phyloP scores from a whole-genome alignment of 2,113 vertebrate genomes.

The Colistium nudipinnis region DNA sequence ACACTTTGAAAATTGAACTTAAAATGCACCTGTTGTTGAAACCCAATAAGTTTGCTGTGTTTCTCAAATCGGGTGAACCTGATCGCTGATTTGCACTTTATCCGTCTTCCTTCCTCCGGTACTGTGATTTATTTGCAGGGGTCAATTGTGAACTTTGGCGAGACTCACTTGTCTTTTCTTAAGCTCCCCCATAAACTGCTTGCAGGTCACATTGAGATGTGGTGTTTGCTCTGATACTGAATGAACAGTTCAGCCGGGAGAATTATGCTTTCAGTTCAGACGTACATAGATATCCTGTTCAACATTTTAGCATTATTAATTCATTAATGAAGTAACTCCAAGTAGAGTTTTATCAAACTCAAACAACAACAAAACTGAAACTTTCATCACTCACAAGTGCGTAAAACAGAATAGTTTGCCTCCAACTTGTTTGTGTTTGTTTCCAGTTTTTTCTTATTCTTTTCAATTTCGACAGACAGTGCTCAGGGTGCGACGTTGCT shows the following conservation, averaged over 20 bases:
- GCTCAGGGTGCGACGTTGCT: too few relatives aligned
- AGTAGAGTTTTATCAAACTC: background rate
- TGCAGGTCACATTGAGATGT: background rate
- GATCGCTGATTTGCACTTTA: constrained; percentile 51
- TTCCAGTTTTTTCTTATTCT: too few relatives aligned
- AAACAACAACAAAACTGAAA: too few relatives aligned
- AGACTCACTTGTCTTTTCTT: constrained; percentile 39
- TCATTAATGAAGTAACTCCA: background rate
- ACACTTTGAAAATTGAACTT: constrained; percentile 55
- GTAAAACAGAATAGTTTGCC: too few relatives aligned
- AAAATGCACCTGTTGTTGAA: constrained; percentile 75
- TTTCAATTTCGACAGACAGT: too few relatives aligned
- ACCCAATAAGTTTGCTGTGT: constrained; percentile 46
- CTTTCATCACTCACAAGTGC: too few relatives aligned
- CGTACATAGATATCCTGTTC: too few relatives aligned
- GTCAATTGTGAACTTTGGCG: constrained; percentile 46
- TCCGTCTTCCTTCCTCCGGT: constrained; percentile 43
- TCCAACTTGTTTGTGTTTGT: too few relatives aligned
- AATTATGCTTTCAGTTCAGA: background rate
- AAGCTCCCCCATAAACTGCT: constrained; percentile 25
- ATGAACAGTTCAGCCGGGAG: background rate
- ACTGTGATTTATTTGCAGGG: constrained; percentile 67
- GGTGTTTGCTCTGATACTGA: background rate
- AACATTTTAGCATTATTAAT: background rate
- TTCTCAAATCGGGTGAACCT: constrained; percentile 47